Percentiles rank a stretch among this genome's conserved stretches.
Evolutionary conservation across 2,113 vertebrate species (phyloP).

Genomic region (Dryoscopus gambensis): DNA sequence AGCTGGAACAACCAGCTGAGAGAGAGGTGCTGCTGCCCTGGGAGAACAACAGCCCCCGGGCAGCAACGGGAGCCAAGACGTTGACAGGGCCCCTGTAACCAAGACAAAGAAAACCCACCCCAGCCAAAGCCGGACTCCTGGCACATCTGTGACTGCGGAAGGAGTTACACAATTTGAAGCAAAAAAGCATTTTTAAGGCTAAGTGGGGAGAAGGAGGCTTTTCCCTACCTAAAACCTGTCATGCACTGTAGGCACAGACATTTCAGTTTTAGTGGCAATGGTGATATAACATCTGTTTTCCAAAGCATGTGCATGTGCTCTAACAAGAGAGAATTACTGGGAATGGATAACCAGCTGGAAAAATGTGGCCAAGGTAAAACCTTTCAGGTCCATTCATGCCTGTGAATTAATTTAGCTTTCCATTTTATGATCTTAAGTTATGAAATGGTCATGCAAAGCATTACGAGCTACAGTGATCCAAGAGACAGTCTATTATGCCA

Average conservation of each 20-base stretch:
- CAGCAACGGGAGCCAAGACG: background rate
- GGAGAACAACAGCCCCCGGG: accelerated
- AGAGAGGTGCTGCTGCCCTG: background rate
- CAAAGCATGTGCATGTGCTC: background rate
- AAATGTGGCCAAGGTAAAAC: slow-evolving; percentile 29
- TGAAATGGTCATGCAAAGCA: slow-evolving; percentile 34
- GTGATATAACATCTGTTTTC: background rate
- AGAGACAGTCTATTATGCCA: background rate
- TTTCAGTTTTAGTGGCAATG: background rate
- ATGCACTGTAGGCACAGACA: background rate
- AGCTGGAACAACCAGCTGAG: background rate
- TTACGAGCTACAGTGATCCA: background rate
- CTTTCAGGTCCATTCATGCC: background rate
- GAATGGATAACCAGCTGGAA: slow-evolving; percentile 25
- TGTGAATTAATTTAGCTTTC: slow-evolving; percentile 37
- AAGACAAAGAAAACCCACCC: background rate
- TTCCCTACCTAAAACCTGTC: background rate
- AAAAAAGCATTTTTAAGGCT: background rate
- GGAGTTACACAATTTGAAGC: background rate
- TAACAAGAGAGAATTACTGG: background rate
- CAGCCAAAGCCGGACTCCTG: background rate
- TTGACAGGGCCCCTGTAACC: background rate
- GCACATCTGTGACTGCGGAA: background rate
- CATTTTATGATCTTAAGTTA: slow-evolving; percentile 34
- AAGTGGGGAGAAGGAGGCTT: background rate